Evolutionary conservation across 2,797 vertebrate genomes (phyloP).

Genomic region (Enteromius radiatus): DNA sequence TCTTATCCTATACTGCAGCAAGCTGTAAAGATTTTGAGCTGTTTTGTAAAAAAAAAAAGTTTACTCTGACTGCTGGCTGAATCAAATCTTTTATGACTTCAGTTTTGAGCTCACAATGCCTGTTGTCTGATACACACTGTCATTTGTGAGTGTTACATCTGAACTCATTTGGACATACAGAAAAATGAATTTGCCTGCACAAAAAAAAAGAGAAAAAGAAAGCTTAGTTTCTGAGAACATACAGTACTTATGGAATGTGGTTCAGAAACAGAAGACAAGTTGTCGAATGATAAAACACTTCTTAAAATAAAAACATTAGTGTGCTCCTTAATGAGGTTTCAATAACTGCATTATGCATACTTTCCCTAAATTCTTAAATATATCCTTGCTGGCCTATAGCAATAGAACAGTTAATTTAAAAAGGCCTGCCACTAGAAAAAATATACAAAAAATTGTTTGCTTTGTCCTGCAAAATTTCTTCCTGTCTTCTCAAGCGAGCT

Average conservation of each 20-base stretch:
- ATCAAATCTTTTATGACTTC: slow-evolving; percentile 8
- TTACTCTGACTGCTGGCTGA: neutral
- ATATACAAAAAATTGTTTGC: slow-evolving; percentile 38
- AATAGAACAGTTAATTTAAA: slow-evolving; percentile 41
- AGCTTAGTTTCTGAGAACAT: neutral
- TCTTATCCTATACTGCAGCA: neutral
- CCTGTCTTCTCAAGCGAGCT: slow-evolving; percentile 4
- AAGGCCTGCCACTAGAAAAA: slow-evolving; percentile 16
- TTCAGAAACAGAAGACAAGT: neutral
- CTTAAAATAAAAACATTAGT: neutral
- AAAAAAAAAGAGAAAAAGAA: neutral
- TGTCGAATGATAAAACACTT: neutral
- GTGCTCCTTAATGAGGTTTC: slow-evolving; percentile 22
- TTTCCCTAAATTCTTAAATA: slow-evolving; percentile 14
- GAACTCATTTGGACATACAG: slow-evolving; percentile 25
- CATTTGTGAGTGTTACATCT: slow-evolving; percentile 16
- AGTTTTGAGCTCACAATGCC: slow-evolving; percentile 11
- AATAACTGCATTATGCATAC: slow-evolving; percentile 8
- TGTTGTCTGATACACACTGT: neutral
- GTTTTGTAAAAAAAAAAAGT: neutral
- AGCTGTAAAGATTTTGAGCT: slow-evolving; percentile 4
- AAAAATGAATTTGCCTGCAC: neutral
- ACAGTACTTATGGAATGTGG: neutral
- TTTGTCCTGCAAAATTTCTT: slow-evolving; percentile 32
- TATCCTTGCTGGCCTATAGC: slow-evolving; percentile 24